Evolutionary conservation across 2,888 invertebrate genomes (phyloP).

Genomic region (Ecdyonurus torrentis): DNA sequence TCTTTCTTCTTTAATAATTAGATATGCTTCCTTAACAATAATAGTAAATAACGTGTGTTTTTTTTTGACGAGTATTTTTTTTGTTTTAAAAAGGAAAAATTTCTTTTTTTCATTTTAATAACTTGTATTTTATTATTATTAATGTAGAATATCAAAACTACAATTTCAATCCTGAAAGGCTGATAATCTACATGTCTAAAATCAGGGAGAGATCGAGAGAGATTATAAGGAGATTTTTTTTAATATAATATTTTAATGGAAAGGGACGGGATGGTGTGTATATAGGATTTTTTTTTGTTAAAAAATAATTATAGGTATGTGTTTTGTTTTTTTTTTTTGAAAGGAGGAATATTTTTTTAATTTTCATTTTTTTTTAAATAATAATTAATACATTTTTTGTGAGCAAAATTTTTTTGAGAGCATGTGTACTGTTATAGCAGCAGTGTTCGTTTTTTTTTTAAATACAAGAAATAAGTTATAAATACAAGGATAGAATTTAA

Average conservation of each 20-base stretch:
- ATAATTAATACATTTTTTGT: not conserved
- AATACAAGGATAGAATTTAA: not conserved
- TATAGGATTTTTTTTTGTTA: no score
- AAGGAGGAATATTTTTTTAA: not conserved
- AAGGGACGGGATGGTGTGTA: no score
- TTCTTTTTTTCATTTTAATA: not conserved
- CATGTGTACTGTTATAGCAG: not conserved
- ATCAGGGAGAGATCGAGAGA: not conserved
- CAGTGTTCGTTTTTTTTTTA: not conserved
- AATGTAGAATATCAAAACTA: not conserved
- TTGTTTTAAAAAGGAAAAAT: not conserved
- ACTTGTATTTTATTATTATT: not conserved
- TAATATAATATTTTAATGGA: no score
- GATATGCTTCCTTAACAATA: not conserved
- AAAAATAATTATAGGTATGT: no score
- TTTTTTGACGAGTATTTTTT: no score
- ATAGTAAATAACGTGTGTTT: no score
- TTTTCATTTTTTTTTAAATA: not conserved
- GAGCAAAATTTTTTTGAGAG: not conserved
- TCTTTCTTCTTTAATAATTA: not conserved
- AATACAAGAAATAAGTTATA: not conserved
- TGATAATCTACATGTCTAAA: not conserved
- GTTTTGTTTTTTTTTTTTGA: not conserved
- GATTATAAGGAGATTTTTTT: not conserved
- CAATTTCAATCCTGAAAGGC: not conserved